Evolutionary conservation across 2,888 invertebrate species (phyloP), one percentile per base, ranked within the genome.

Genomic region (Lucinisca nassula): DNA sequence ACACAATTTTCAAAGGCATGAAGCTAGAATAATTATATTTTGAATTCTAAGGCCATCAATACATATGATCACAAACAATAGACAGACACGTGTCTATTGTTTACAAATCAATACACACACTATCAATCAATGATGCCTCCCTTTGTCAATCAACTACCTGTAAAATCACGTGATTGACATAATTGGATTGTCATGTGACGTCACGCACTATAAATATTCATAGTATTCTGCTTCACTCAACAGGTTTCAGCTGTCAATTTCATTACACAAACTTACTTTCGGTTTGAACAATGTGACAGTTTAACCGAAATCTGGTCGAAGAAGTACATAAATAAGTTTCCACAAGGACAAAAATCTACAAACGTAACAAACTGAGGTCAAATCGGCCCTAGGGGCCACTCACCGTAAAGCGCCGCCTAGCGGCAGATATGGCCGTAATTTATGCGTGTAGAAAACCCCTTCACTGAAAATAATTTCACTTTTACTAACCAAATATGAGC

Each of bases 361-460:
- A 58, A 58, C 24, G 6, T 3, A 27, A 58, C 27, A 58, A 58
- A 58, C 24, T n/a, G 27, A 6, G 58, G 27, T 58, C 58, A 27
- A 58, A 27, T 67, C 21, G 83, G 67, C 84, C 91, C 87, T 86
- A 91, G 85, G 91, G 90, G 89, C 89, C 86, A 89, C 79, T 82
- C 79, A 83, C 55, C 55, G 32, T 73, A 49, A 38, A 76, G 79
- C 91, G 91, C 91, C 91, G 88, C 84, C 91, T 91, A 85, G 85
- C 83, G 86, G 73, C 38, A 49, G 82, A 67, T 79, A 75, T 73
- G 77, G 61, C 67, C 75, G 78, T 90, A 90, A 90, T 90, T 88
- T 85, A 90, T 90, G 77, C 90, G 82, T 80, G 85, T 84, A 79
- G 35, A 51, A 76, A 76, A 45, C 58, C 85, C 85, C 82, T 84